Conservation (phyloP, 2,797 vertebrate species). For the Darevskia mixta region DNA sequence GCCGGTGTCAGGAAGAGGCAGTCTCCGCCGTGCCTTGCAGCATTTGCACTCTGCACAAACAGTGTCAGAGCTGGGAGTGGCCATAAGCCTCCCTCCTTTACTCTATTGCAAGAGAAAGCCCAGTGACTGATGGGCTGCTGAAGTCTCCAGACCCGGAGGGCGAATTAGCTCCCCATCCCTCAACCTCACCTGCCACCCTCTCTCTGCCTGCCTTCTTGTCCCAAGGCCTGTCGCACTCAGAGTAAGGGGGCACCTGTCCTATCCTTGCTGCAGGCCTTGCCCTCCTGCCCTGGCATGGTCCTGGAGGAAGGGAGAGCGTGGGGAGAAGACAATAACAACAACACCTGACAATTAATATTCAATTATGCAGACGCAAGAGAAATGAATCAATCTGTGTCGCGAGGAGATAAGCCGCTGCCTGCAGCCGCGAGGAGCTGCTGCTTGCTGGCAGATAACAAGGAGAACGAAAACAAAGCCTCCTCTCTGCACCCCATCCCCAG, state of each 20-base stretch:
- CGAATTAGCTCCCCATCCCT: neutral
- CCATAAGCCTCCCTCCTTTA: neutral
- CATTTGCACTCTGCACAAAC: neutral
- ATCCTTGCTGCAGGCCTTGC: neutral
- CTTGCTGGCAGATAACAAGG: conserved; percentile 72
- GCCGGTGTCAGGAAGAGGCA: neutral
- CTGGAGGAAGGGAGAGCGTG: conserved; percentile 26
- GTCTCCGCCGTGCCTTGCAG: too few relatives aligned
- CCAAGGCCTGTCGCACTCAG: neutral
- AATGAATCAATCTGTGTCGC: conserved; percentile 66
- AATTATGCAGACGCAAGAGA: conserved; percentile 41
- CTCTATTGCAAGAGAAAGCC: neutral
- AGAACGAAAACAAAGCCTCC: conserved; percentile 34
- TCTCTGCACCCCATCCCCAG: neutral
- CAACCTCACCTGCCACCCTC: neutral
- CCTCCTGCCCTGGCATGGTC: neutral
- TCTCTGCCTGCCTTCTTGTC: neutral
- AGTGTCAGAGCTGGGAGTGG: neutral
- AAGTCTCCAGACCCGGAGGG: neutral
- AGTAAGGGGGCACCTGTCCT: neutral
- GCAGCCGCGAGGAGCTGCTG: conserved; percentile 60
- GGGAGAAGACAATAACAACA: neutral
- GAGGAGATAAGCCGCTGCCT: conserved; percentile 69
- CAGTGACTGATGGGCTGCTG: neutral
- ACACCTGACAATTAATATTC: conserved; percentile 70